These are phyloP conservation scores for Synchiropus splendidus DNA, from an alignment of 2,113 vertebrate genomes.

Conservation along the genomic window DNA sequence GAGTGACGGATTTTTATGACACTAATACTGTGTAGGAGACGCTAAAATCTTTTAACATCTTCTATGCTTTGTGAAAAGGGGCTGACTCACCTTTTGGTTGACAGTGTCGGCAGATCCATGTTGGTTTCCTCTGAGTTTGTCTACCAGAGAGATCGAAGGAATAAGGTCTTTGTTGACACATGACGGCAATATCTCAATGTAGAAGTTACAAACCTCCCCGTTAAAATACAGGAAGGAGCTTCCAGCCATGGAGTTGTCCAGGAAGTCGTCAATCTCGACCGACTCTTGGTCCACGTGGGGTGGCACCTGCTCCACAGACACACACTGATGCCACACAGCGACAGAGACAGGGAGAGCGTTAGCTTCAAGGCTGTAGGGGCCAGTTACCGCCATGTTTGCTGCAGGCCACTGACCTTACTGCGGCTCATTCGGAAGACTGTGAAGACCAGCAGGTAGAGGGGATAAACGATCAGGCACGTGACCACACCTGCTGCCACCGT, in stretches of 20 bases:
- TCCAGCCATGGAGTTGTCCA: conserved; percentile 82
- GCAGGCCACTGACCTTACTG: conserved; percentile 70
- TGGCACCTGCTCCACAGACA: conserved; percentile 68
- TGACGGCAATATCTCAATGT: background rate
- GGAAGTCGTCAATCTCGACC: conserved; percentile 82
- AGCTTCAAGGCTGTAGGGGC: background rate
- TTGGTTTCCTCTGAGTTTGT: conserved; percentile 81
- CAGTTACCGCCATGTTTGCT: background rate
- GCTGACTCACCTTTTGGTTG: conserved; percentile 78
- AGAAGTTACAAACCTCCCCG: conserved; percentile 62
- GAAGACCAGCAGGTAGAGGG: conserved; percentile 81
- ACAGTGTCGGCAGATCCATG: conserved; percentile 76
- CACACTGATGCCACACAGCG: conserved; percentile 59
- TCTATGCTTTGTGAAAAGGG: background rate
- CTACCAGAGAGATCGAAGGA: conserved; percentile 46
- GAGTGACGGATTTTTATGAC: background rate
- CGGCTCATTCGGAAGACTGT: conserved; percentile 89
- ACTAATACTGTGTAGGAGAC: background rate
- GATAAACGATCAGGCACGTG: conserved; percentile 83
- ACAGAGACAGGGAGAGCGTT: conserved; percentile 6
- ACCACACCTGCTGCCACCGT: conserved; percentile 78
- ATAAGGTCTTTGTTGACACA: conserved; percentile 4
- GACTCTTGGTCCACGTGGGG: conserved; percentile 75
- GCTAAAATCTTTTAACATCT: background rate
- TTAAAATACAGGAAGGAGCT: conserved; percentile 83